Evolutionary conservation across 2,888 invertebrate species (phyloP), one percentile per base, ranked within the genome.

Genomic region (Suillia variegata): DNA sequence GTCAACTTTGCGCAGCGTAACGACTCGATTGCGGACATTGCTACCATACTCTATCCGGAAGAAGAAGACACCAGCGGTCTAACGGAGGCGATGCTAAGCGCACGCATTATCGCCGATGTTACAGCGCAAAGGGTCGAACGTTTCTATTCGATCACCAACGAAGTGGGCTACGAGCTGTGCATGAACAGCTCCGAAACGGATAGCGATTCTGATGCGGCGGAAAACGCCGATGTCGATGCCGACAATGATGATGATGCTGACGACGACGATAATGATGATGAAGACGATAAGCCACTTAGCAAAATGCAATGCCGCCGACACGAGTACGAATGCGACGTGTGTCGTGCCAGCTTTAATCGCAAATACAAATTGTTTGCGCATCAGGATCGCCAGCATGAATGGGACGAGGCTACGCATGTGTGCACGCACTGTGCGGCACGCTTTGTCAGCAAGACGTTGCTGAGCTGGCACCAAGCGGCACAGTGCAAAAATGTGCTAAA

Each of bases 341-440:
- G 81, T 49, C 58, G 65, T 12, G 26, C 68, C 18, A 58, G 58
- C 8, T 74, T 78, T 54, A 56, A 68, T 20, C 72, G 81, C 1
- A 80, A 77, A 57, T 73, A 80, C 60, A 73, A 76, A 62, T 65
- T 80, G 0, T 78, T 73, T 54, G 71, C 74, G 13, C 81, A 81
- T 63, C 79, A 81, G 60, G 60, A 67, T 26, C 67, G 65, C 2
- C 60, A 63, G 6, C 81, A 81, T 57, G 59, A 51, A 2, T 71
- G 85, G 70, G 82, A 84, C 1, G 84, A 85, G 54, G 79, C 84
- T 0, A 83, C 83, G 0, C 78, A 81, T 24, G 79, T 83, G 22
- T 87, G 87, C 63, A 77, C 79, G 26, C 76, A 82, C 17, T 87
- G 87, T 67, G 77, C 82, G 18, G 84, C 84, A 74, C 74, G 83